phyloP scores from a whole-genome alignment of 1,140 invertebrate species.

The Euschistus heros region DNA sequence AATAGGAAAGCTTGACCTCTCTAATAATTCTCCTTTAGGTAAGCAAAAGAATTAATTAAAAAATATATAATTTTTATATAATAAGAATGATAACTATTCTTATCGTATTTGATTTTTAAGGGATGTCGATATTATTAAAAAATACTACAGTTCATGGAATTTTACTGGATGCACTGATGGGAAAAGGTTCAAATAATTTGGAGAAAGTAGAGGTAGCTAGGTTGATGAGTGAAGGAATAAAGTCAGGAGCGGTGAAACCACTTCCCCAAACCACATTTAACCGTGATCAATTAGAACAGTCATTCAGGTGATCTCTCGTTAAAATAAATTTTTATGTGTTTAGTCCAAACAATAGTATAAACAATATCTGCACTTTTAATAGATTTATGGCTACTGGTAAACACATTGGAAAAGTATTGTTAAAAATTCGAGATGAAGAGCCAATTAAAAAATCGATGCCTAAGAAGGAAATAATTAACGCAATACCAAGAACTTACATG shows the following conservation, averaged over 20 bases:
- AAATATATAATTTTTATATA: background rate
- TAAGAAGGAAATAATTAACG: slow-evolving; percentile 47
- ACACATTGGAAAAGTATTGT: slow-evolving; percentile 91
- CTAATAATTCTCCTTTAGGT: slow-evolving; percentile 70
- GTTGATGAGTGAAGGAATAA: slow-evolving; percentile 71
- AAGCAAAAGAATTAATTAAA: slow-evolving; percentile 22
- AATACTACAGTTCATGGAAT: slow-evolving; percentile 96
- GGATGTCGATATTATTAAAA: slow-evolving; percentile 90
- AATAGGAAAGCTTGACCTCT: slow-evolving; percentile 94
- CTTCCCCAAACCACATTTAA: slow-evolving; percentile 70
- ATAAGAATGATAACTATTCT: background rate
- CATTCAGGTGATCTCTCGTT: slow-evolving; percentile 51
- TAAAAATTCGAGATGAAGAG: slow-evolving; percentile 77
- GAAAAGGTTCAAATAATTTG: slow-evolving; percentile 42
- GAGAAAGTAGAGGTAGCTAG: slow-evolving; percentile 63
- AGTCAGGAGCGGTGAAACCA: slow-evolving; percentile 71
- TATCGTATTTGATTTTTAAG: slow-evolving; percentile 34
- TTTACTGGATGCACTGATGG: slow-evolving; percentile 81
- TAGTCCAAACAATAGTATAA: background rate
- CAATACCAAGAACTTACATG: slow-evolving; percentile 77
- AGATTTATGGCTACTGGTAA: slow-evolving; percentile 92
- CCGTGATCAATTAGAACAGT: slow-evolving; percentile 77
- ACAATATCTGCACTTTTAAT: too few relatives aligned
- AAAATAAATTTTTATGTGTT: background rate
- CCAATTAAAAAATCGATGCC: slow-evolving; percentile 35